Evolutionary conservation across 1,140 invertebrate genomes (phyloP), one percentile per base, ranked within the genome.

Genomic region (Eumeta japonica): DNA sequence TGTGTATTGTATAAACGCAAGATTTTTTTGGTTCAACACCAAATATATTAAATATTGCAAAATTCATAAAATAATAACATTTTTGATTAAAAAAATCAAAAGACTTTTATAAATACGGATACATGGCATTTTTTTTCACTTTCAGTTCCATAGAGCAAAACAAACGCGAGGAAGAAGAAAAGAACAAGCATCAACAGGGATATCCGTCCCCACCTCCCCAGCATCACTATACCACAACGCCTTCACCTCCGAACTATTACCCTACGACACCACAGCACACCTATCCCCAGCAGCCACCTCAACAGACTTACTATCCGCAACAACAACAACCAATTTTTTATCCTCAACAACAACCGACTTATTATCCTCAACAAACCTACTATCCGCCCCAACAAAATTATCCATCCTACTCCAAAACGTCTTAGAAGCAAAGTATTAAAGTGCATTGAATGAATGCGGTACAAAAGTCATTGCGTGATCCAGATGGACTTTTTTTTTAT

Each of bases 111-210:
- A 27, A n/a, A 27, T n/a, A 27, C n/a, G 9, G n/a, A n/a, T n/a
- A n/a, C n/a, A n/a, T n/a, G n/a, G n/a, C n/a, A n/a, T n/a, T n/a
- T n/a, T 31, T 30, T 28, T 28, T 2, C 19, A 30, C 1, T 55
- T 53, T 30, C 46, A 76, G 74, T 16, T 56, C 70, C 13, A 43
- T 68, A 14, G 67, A 71, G 14, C 60, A 76, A 48, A 62, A 59
- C 18, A 64, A 59, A 1, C 62, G 59, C 34, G 68, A 67, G 18
- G 66, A 74, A 52, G 56, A 56, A 10, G 55, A 58, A 15, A 58
- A 65, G 36, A 55, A 65, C 42, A 64, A 62, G 16, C 58, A 14
- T 2, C 18, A 41, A 12, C 41, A 43, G 12, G 45, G 45, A 17
- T 47, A 46, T 19, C 40, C 39, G 0, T 38, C 45, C 16, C 40